Base-by-base conservation (phyloP, 2,113 vertebrate species). In the Cephalopholis sonnerati region DNA sequence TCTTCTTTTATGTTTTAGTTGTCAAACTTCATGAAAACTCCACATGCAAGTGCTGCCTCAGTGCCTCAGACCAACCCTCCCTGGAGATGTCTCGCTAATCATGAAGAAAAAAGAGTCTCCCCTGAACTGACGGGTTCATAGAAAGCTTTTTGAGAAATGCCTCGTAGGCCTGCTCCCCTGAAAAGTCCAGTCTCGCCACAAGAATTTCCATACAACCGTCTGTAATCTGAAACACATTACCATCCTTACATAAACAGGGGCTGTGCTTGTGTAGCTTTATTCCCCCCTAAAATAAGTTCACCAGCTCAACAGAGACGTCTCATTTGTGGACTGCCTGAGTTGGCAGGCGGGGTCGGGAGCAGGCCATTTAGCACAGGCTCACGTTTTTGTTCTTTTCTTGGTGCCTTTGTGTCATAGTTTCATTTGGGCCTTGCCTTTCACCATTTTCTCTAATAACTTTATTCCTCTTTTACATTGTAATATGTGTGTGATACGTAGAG, bases 201-300 rank as follows among this genome's bases (percentile, higher is more conserved):
- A 96, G 95, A 96, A 97, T 97, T 96, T 97, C 95, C 96, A 95
- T 96, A 94, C 93, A 95, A 96, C 94, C 95, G 91, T 91, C 93
- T 93, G 81, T 97, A 97, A 97, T 97, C 95, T 95, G 96, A 97
- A 97, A 96, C 97, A 97, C 94, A 96, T 96, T 96, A 93, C 95
- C 85, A 27, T 83, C 83, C 92, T 95, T 95, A 91, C 91, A 95
- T 94, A 96, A 96, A 96, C 94, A 94, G 89, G 90, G 89, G 88
- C 94, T 93, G 88, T 90, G 91, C 88, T 81, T 61, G 92, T 90
- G 91, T 63, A 87, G 94, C 89, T 79, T 79, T 91, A 93, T 93
- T 87, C 58, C 81, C 78, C 79, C 75, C 94, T 93, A 94, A 96
- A 97, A 96, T 96, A 94, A 95, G 93, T 83, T 61, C 85, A 63